Percentiles rank a stretch among this genome's conserved stretches.
Conservation (phyloP, 2,797 vertebrate species). For the Hoplostethus atlanticus region DNA sequence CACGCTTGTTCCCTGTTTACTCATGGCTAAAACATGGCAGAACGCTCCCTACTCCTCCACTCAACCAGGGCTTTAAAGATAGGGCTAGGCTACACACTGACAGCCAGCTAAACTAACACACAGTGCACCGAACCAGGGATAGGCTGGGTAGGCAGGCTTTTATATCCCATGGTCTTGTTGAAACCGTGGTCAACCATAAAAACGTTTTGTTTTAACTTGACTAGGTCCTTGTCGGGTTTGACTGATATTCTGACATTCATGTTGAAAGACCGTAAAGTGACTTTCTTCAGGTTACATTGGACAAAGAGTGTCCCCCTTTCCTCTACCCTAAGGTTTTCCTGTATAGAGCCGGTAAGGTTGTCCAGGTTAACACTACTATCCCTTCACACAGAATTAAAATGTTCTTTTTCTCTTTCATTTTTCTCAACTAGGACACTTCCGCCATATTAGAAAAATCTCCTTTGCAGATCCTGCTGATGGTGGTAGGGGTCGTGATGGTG, state of each 20-base stretch:
- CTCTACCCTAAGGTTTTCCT: conserved; percentile 4
- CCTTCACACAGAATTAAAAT: conserved; percentile 1
- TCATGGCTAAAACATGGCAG: conserved; percentile 67
- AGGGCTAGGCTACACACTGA: conserved; percentile 14
- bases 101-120: conserved; percentile 36
- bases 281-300: conserved; percentile 9
- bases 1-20: conserved; percentile 65
- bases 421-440: conserved; percentile 70
- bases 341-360: neutral
- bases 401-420: conserved; percentile 48
- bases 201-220: neutral
- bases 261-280: neutral
- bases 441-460: conserved; percentile 70
- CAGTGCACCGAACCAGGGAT: conserved; percentile 3
- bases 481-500: conserved; percentile 65
- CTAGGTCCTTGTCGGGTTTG: neutral
- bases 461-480: conserved; percentile 68
- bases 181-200: neutral
- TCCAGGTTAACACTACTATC: neutral
- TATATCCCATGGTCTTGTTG: neutral
- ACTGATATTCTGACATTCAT: conserved; percentile 1
- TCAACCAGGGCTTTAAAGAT: conserved; percentile 28
- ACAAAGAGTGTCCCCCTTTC: conserved; percentile 2
- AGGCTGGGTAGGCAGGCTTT: too few relatives aligned
- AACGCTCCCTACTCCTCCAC: conserved; percentile 41